Base-by-base conservation (phyloP, 1,140 invertebrate genomes). In the Chionoecetes opilio region DNA sequence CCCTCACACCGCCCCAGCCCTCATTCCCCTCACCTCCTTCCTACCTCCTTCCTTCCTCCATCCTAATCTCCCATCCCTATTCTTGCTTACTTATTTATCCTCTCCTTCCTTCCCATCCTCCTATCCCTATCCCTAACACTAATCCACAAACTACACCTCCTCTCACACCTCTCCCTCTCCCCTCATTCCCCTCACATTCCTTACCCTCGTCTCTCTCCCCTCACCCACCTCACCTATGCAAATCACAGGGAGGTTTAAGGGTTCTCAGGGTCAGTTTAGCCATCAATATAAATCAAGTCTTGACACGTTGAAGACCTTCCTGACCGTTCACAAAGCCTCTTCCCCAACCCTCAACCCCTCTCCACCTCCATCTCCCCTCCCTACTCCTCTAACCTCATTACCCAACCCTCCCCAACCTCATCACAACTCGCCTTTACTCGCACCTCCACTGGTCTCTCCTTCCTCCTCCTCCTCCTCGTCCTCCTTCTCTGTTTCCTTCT, bases 211-310 rank as follows among this genome's bases (percentile, higher is more conserved):
- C n/a, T n/a, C 21, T n/a, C 21, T 75, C 63, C n/a, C 63, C 63
- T 6, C 63, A 26, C 21, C n/a, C 63, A 75, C 63, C 9, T 75
- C 63, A 75, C 21, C 26, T n/a, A 75, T 75, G 63, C 63, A 75
- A 75, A 75, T 75, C 8, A 21, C 21, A 26, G n/a, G 21, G 21
- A 0, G 21, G 63, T 14, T 41, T 14, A 17, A 53, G 9, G 46
- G 46, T 2, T 2, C 11, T 53, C 11, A 17, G n/a, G n/a, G 63
- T 26, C 63, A 75, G n/a, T n/a, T n/a, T n/a, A 75, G 63, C n/a
- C 63, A 75, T 75, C 63, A 75, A 75, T 75, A 75, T n/a, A 75
- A 75, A 75, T 75, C 63, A 75, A 75, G 63, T n/a, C 63, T n/a
- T 75, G 63, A 75, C 63, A n/a, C n/a, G 26, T 21, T 75, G 21